Evolutionary conservation across 2,888 invertebrate species (phyloP).

Genomic region (Drosophila glabriapex): DNA sequence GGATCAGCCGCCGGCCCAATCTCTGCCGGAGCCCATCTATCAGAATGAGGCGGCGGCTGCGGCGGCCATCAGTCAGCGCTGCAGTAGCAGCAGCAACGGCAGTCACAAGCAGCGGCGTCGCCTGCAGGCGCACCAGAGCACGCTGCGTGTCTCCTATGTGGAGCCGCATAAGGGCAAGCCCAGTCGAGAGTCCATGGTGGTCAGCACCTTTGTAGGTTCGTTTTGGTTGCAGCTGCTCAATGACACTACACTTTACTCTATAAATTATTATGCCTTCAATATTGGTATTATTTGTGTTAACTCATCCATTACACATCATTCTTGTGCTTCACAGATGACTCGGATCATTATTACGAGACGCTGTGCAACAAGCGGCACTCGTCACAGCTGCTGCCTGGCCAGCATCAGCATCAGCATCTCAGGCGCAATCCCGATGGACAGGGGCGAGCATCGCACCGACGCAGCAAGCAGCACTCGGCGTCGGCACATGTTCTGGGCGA

Average conservation of each 20-base stretch:
- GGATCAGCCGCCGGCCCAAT: conserved; percentile 35
- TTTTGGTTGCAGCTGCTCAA: neutral
- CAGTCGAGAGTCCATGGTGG: conserved; percentile 72
- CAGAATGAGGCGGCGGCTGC: conserved; percentile 70
- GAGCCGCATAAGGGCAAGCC: conserved; percentile 53
- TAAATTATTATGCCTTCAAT: neutral
- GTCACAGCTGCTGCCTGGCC: conserved; percentile 63
- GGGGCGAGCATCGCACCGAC: conserved; percentile 61
- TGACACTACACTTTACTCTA: neutral
- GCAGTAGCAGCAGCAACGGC: conserved; percentile 9
- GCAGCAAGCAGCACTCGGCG: conserved; percentile 71
- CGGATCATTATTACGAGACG: conserved; percentile 90
- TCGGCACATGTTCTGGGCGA: conserved; percentile 78
- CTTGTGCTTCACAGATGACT: conserved; percentile 87
- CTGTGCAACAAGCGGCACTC: conserved; percentile 84
- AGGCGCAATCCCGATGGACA: conserved; percentile 61
- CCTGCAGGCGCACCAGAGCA: conserved; percentile 57
- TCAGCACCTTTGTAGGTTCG: conserved; percentile 84
- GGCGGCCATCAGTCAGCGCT: conserved; percentile 41
- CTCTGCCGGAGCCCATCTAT: conserved; percentile 81
- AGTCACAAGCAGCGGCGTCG: conserved; percentile 24
- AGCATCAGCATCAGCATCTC: conserved; percentile 41
- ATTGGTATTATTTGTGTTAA: neutral
- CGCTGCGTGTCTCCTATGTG: conserved; percentile 72
- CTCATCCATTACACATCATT: neutral